Conservation (phyloP, 2,797 vertebrate species). For the Megaceryle alcyon region DNA sequence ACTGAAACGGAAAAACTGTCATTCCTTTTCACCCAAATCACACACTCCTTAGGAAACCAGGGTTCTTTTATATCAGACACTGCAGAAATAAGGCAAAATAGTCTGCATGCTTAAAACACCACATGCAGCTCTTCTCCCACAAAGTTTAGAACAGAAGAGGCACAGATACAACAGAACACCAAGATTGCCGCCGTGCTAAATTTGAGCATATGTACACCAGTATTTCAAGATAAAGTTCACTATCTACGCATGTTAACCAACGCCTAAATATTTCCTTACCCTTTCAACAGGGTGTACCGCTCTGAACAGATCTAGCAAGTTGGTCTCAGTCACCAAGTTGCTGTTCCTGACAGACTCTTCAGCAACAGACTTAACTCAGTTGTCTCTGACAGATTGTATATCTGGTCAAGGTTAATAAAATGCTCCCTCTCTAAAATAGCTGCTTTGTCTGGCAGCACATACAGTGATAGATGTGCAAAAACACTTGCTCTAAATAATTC, state of each 20-base stretch:
- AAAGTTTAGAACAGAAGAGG: not conserved
- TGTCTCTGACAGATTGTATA: not conserved
- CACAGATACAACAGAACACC: not conserved
- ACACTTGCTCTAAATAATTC: not conserved
- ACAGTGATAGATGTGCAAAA: not conserved
- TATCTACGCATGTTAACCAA: not conserved
- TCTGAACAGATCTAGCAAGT: not conserved
- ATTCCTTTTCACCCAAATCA: accelerated
- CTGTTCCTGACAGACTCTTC: not conserved
- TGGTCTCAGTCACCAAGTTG: not conserved
- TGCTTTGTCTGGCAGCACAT: not conserved
- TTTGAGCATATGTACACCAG: not conserved
- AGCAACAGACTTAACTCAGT: not conserved
- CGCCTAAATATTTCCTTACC: not conserved
- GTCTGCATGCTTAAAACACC: not conserved
- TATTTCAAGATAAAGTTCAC: not conserved
- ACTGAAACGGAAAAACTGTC: not conserved
- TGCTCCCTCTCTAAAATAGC: not conserved
- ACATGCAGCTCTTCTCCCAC: not conserved
- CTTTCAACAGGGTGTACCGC: not conserved
- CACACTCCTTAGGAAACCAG: not conserved
- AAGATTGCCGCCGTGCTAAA: not conserved
- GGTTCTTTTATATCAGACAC: not conserved
- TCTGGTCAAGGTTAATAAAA: not conserved
- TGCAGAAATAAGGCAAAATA: not conserved